phyloP scores from a whole-genome alignment of 2,797 vertebrate genomes.

The Spinibarbus caldwelli region DNA sequence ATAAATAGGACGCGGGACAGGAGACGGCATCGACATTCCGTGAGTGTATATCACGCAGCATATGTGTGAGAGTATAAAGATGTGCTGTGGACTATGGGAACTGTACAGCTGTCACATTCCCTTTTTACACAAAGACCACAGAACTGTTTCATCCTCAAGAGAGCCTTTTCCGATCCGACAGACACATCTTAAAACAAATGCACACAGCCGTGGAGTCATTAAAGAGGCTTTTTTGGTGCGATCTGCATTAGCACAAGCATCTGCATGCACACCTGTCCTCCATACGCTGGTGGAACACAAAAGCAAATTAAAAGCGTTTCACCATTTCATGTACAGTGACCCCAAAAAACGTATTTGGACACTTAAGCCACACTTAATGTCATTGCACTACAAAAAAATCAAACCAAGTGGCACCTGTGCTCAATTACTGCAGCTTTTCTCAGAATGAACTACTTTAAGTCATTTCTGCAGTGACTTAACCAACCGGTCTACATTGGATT shows the following conservation, averaged over 20 bases:
- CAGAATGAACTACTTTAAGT: background rate
- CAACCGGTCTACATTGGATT: background rate
- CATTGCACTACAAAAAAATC: background rate
- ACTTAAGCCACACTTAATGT: background rate
- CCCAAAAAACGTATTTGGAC: background rate
- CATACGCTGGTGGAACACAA: slow-evolving; percentile 39
- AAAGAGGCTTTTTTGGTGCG: slow-evolving; percentile 67
- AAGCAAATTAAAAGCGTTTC: slow-evolving; percentile 34
- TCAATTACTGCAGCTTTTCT: background rate
- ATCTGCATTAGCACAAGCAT: slow-evolving; percentile 62
- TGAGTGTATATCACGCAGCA: slow-evolving; percentile 21
- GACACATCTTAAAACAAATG: slow-evolving; percentile 69
- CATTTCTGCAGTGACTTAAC: background rate
- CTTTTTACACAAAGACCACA: slow-evolving; percentile 61
- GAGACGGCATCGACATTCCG: background rate
- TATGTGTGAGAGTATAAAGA: slow-evolving; percentile 62
- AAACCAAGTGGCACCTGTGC: background rate
- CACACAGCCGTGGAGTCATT: slow-evolving; percentile 65
- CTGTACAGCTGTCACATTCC: slow-evolving; percentile 71
- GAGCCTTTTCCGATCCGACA: slow-evolving; percentile 53
- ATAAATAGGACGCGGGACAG: slow-evolving; percentile 59
- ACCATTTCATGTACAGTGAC: background rate
- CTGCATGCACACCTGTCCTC: slow-evolving; percentile 65
- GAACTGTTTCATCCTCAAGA: slow-evolving; percentile 65
- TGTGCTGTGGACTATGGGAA: slow-evolving; percentile 57